A percentile compares a stretch with the other conserved stretches of the same genome.
Evolutionary conservation across 2,113 vertebrate species (phyloP).

Genomic region (Bolborhynchus lineola): DNA sequence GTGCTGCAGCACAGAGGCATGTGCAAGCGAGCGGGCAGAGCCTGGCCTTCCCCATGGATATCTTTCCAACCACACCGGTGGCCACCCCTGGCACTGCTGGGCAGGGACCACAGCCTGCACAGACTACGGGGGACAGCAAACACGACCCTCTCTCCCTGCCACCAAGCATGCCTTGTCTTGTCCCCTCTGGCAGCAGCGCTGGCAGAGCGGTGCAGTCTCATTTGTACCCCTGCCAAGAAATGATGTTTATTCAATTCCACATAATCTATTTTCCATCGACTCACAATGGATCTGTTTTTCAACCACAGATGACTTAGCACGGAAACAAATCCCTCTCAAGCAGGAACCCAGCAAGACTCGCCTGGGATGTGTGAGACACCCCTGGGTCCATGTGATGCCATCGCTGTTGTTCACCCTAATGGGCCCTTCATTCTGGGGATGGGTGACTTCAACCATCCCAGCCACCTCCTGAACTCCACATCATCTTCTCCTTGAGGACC

Average conservation of each 20-base stretch:
- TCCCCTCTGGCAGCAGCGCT: conserved; percentile 9
- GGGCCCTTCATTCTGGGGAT: neutral
- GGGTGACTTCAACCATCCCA: neutral
- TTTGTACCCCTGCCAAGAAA: conserved; percentile 26
- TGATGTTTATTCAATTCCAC: conserved; percentile 43
- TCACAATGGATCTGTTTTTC: conserved; percentile 55
- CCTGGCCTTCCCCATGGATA: neutral
- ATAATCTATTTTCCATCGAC: conserved; percentile 60
- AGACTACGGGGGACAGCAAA: neutral
- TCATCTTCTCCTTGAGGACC: neutral
- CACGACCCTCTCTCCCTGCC: neutral
- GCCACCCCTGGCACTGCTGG: neutral
- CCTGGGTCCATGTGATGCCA: neutral
- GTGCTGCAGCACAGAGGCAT: neutral
- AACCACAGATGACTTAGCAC: conserved; percentile 45
- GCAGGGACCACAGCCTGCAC: neutral
- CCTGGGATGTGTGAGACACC: neutral
- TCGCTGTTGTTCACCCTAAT: neutral
- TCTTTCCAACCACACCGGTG: neutral
- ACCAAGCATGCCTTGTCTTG: neutral
- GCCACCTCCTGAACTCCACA: neutral
- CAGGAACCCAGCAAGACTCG: neutral
- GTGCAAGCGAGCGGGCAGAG: rapidly evolving
- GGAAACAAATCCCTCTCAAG: neutral
- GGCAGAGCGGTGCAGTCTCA: neutral